Evolutionary conservation across 1,140 invertebrate genomes (phyloP).

Genomic region (Psix sp.): DNA sequence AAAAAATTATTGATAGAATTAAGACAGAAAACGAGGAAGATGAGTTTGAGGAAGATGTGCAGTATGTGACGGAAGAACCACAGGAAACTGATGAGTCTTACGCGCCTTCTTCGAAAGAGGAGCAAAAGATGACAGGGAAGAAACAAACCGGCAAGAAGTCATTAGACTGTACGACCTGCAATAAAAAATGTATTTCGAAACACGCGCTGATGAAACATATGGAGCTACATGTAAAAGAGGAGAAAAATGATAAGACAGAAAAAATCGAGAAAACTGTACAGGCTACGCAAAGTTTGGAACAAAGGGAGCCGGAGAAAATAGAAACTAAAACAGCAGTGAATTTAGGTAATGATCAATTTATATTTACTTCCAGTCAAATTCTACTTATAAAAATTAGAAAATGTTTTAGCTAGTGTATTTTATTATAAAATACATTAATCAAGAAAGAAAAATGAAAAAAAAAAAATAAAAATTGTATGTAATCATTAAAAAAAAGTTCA

Average conservation of each 20-base stretch:
- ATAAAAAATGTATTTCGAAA: slow-evolving; percentile 70
- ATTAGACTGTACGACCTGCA: slow-evolving; percentile 68
- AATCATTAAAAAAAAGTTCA: too few relatives aligned
- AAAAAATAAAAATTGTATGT: too few relatives aligned
- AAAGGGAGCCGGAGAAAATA: slow-evolving; percentile 27
- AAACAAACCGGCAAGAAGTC: slow-evolving; percentile 60
- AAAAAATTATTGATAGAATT: slow-evolving; percentile 74
- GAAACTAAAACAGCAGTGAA: slow-evolving; percentile 16
- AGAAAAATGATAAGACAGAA: slow-evolving; percentile 51
- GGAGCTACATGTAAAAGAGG: slow-evolving; percentile 70
- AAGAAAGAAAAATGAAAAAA: too few relatives aligned
- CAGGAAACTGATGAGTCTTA: slow-evolving; percentile 52
- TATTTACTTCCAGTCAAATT: too few relatives aligned
- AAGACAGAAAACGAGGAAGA: slow-evolving; percentile 71
- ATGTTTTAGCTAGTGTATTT: too few relatives aligned
- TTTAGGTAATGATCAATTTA: slow-evolving; percentile 14
- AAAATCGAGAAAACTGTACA: slow-evolving; percentile 33
- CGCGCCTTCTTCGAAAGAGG: slow-evolving; percentile 38
- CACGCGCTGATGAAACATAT: slow-evolving; percentile 70
- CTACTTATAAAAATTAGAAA: too few relatives aligned
- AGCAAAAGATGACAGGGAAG: slow-evolving; percentile 30
- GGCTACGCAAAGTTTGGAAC: slow-evolving; percentile 6
- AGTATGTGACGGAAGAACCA: slow-evolving; percentile 17
- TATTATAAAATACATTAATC: too few relatives aligned
- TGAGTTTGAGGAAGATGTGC: slow-evolving; percentile 62